Evolutionary conservation across 2,113 vertebrate genomes (phyloP).

Genomic region (Prinia subflava): DNA sequence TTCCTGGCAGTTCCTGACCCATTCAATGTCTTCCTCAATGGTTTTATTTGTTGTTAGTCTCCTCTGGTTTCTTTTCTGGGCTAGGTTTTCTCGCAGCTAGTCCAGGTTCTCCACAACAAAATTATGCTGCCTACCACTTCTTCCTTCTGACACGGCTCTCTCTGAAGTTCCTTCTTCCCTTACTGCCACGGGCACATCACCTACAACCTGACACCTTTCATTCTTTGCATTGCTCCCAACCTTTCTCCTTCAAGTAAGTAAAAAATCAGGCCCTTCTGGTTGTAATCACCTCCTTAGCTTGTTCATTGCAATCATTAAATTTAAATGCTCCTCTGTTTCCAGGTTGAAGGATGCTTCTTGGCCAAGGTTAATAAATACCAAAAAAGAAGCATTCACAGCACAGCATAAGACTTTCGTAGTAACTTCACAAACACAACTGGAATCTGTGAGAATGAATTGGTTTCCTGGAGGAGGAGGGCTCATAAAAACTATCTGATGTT

Average conservation of each 20-base stretch:
- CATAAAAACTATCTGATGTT: neutral
- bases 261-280: neutral
- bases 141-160: accelerated
- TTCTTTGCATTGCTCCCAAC: neutral
- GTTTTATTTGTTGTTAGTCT: neutral
- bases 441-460: neutral
- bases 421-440: neutral
- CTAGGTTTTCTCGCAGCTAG: neutral
- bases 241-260: neutral
- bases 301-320: neutral
- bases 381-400: neutral
- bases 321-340: neutral
- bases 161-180: neutral
- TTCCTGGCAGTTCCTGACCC: neutral
- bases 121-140: neutral
- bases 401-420: neutral
- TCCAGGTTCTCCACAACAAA: neutral
- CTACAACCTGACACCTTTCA: neutral
- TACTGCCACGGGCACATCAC: neutral
- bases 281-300: neutral
- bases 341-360: neutral
- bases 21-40: neutral
- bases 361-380: neutral
- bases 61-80: neutral
- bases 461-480: neutral